Evolutionary conservation across 1,140 invertebrate genomes (phyloP).

Genomic region (Argopecten irradians): DNA sequence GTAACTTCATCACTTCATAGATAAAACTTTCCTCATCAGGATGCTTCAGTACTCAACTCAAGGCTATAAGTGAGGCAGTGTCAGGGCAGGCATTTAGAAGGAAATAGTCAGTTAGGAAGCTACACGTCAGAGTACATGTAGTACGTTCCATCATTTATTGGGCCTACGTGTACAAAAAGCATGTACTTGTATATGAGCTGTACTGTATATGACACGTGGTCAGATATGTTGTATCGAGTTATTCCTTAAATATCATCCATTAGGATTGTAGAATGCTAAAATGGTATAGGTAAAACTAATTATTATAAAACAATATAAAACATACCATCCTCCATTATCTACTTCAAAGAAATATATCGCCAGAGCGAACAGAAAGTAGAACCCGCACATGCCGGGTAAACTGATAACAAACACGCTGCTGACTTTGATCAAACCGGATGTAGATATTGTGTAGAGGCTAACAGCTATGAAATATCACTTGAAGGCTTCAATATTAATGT

Average conservation of each 20-base stretch:
- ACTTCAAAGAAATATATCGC: neutral
- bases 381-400: neutral
- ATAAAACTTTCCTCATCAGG: too few relatives aligned
- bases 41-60: too few relatives aligned
- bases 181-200: too few relatives aligned
- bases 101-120: too few relatives aligned
- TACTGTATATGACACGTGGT: too few relatives aligned
- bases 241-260: neutral
- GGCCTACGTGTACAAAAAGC: too few relatives aligned
- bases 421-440: neutral
- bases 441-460: neutral
- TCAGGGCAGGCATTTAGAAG: too few relatives aligned
- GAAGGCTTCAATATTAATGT: neutral
- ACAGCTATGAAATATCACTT: neutral
- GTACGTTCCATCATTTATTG: too few relatives aligned
- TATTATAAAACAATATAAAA: neutral
- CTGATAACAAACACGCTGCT: neutral
- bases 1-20: too few relatives aligned
- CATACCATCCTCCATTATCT: neutral
- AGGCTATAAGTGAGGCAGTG: too few relatives aligned
- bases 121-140: too few relatives aligned
- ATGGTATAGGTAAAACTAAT: too few relatives aligned
- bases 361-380: neutral
- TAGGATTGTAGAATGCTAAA: neutral
- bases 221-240: neutral